phyloP scores from a whole-genome alignment of 30 jellyfish, hydroid and myxozoan species.

The Catostylus mosaicus region DNA sequence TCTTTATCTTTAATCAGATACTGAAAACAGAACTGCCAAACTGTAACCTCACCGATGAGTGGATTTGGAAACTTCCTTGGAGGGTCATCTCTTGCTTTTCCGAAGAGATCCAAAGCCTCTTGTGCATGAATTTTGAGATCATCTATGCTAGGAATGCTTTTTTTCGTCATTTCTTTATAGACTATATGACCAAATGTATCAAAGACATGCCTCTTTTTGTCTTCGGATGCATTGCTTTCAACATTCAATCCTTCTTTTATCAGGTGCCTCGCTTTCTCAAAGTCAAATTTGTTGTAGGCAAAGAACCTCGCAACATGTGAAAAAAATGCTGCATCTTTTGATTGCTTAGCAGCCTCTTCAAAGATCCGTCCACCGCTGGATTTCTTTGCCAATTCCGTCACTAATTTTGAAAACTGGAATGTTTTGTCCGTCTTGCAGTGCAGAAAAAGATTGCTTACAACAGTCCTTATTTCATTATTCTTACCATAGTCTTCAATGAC shows the following conservation, averaged over 20 bases:
- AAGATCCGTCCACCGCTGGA: constrained; percentile 31
- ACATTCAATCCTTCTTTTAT: constrained; percentile 37
- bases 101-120: constrained; percentile 43
- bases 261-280: constrained; percentile 42
- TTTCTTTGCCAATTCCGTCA: constrained; percentile 4
- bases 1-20: constrained; percentile 28
- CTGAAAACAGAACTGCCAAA: constrained; percentile 65
- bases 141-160: constrained; percentile 15
- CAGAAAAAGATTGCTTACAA: constrained; percentile 40
- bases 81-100: constrained; percentile 49
- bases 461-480: neutral
- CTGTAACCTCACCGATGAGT: constrained; percentile 47
- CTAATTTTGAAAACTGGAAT: constrained; percentile 39
- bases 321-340: constrained; percentile 44
- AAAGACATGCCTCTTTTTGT: constrained; percentile 39
- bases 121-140: constrained; percentile 21
- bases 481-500: constrained; percentile 8
- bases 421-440: constrained; percentile 15
- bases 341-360: constrained; percentile 51
- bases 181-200: constrained; percentile 54
- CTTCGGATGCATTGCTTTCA: constrained; percentile 37
- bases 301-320: constrained; percentile 58
- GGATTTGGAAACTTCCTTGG: constrained; percentile 67
- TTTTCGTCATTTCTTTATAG: constrained; percentile 15
- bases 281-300: constrained; percentile 27